Evolutionary conservation across 1,140 invertebrate species (phyloP).

Genomic region (Planococcus citri): DNA sequence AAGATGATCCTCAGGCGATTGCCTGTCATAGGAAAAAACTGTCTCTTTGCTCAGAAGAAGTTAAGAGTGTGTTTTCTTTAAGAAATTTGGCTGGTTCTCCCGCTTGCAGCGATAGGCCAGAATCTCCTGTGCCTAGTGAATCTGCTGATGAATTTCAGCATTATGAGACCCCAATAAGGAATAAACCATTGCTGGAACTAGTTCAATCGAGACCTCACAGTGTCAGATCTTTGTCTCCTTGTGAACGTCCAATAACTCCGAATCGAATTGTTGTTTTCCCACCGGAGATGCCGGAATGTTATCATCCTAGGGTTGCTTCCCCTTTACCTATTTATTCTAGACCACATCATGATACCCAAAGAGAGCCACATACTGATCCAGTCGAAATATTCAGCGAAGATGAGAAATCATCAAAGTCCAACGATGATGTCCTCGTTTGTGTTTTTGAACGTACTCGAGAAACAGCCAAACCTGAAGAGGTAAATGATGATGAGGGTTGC

Average conservation of each 20-base stretch:
- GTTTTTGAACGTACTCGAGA: no score
- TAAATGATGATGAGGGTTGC: no score
- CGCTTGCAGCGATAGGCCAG: background rate
- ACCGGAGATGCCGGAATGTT: conserved; percentile 26
- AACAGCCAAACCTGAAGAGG: no score
- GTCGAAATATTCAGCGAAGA: no score
- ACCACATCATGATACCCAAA: background rate
- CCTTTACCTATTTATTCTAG: background rate
- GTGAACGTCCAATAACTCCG: conserved; percentile 24
- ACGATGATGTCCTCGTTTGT: no score
- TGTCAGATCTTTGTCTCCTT: background rate
- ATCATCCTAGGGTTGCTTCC: background rate
- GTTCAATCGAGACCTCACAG: background rate
- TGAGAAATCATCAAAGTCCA: no score
- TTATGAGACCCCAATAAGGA: background rate
- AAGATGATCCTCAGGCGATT: background rate
- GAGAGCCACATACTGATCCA: no score
- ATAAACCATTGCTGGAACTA: background rate
- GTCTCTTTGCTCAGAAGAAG: background rate
- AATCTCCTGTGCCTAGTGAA: background rate
- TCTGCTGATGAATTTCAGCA: background rate
- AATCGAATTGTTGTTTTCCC: conserved; percentile 27
- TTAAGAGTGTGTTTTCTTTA: background rate
- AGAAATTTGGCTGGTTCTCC: background rate
- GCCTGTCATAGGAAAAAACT: background rate